Evolutionary conservation across 1,140 invertebrate genomes (phyloP).

Genomic region (Drosophila punjabiensis): DNA sequence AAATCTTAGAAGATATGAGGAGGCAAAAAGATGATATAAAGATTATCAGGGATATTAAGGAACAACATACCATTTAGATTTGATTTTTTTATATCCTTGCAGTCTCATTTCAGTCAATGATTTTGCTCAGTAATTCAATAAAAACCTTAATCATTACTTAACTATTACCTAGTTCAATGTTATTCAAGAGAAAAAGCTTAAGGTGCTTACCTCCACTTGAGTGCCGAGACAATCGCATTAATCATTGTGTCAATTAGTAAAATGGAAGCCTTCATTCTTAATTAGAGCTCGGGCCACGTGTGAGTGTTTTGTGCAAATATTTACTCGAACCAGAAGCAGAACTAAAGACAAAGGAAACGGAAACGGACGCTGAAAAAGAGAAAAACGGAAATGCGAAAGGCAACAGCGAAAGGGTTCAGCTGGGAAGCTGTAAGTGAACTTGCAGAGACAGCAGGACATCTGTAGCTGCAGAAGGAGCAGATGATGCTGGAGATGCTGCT

Average conservation of each 20-base stretch:
- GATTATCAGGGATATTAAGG: background rate
- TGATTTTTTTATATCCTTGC: too few relatives aligned
- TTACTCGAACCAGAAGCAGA: background rate
- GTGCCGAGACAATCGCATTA: conserved; percentile 28
- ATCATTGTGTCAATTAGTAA: conserved; percentile 46
- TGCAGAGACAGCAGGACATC: conserved; percentile 29
- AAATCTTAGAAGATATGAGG: background rate
- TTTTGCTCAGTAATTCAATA: background rate
- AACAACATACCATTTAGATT: background rate
- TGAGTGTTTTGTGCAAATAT: conserved; percentile 22
- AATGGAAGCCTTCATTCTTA: conserved; percentile 39
- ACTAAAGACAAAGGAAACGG: conserved; percentile 4
- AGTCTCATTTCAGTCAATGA: too few relatives aligned
- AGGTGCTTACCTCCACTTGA: background rate
- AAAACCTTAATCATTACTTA: background rate
- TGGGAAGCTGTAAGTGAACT: background rate
- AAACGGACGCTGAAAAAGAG: background rate
- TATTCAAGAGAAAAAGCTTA: background rate
- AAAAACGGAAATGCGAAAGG: background rate
- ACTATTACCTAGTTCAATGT: background rate
- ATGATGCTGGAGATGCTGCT: conserved; percentile 39
- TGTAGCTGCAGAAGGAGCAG: conserved; percentile 1
- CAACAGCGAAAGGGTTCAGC: background rate
- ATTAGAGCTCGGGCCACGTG: conserved; percentile 7
- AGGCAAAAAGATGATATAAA: background rate